Conservation (phyloP, 2,113 vertebrate genomes). For the Muntiacus reevesi region DNA sequence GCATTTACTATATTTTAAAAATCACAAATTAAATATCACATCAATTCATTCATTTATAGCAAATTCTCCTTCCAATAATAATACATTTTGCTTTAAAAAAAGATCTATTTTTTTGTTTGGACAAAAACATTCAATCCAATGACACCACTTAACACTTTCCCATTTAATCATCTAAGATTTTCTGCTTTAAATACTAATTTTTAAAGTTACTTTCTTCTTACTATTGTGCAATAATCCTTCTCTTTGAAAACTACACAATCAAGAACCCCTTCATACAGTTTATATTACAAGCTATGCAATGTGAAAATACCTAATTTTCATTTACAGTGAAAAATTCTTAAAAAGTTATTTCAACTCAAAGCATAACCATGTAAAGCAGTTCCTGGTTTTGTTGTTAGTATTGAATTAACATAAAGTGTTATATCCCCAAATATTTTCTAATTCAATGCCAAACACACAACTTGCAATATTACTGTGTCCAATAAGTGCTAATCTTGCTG, state of each 20-base stretch:
- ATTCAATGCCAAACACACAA: background rate
- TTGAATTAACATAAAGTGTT: background rate
- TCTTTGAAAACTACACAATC: background rate
- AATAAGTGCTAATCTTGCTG: background rate
- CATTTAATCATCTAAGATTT: background rate
- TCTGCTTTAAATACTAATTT: background rate
- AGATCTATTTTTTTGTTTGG: background rate
- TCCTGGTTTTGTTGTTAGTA: background rate
- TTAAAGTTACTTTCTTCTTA: background rate
- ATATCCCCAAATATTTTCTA: background rate
- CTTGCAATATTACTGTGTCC: background rate
- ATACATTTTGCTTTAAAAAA: conserved; percentile 2
- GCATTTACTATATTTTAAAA: background rate
- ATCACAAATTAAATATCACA: conserved; percentile 44
- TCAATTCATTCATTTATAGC: background rate
- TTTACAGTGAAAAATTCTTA: background rate
- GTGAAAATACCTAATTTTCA: conserved; percentile 14
- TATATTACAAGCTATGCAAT: background rate
- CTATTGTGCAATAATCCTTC: background rate
- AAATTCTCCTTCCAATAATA: background rate
- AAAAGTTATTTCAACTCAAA: conserved; percentile 39
- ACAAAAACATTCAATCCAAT: background rate
- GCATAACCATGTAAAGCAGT: background rate
- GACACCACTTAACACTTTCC: background rate
- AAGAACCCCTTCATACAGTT: conserved; percentile 5